Evolutionary conservation across 2,888 invertebrate species (phyloP).

Genomic region (Amphiduros pacificus): DNA sequence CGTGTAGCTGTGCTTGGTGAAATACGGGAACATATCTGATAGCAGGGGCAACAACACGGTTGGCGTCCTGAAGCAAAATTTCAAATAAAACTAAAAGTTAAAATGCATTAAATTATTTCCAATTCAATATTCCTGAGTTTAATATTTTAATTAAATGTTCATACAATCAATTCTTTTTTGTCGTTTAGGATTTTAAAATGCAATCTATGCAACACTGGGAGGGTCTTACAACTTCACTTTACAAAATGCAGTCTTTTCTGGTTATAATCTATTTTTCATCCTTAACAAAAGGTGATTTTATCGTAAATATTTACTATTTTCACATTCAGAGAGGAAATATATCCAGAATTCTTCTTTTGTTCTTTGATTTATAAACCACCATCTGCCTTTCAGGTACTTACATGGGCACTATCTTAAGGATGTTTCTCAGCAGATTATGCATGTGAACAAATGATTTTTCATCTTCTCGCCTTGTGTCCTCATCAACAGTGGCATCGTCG

Average conservation of each 20-base stretch:
- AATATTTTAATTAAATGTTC: background rate
- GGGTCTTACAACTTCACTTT: too few species aligned
- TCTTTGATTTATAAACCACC: background rate
- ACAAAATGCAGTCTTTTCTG: too few species aligned
- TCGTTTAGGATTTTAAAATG: too few species aligned
- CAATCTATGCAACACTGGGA: too few species aligned
- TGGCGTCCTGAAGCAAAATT: conserved; percentile 68
- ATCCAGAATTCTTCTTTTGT: background rate
- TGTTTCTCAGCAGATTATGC: conserved; percentile 60
- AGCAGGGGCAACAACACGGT: conserved; percentile 71
- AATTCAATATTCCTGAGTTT: background rate
- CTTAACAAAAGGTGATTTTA: too few species aligned
- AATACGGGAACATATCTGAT: conserved; percentile 75
- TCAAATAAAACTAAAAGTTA: background rate
- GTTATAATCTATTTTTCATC: too few species aligned
- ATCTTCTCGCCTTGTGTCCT: conserved; percentile 48
- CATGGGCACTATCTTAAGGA: conserved; percentile 39
- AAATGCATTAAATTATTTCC: background rate
- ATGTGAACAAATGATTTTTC: conserved; percentile 67
- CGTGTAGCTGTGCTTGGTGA: conserved; percentile 69
- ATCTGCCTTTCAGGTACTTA: conserved; percentile 8
- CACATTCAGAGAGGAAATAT: background rate
- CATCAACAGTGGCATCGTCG: background rate
- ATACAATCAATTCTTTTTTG: too few species aligned
- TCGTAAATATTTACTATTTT: background rate